Conservation (phyloP, 2,797 vertebrate species). For the Numenius phaeopus region DNA sequence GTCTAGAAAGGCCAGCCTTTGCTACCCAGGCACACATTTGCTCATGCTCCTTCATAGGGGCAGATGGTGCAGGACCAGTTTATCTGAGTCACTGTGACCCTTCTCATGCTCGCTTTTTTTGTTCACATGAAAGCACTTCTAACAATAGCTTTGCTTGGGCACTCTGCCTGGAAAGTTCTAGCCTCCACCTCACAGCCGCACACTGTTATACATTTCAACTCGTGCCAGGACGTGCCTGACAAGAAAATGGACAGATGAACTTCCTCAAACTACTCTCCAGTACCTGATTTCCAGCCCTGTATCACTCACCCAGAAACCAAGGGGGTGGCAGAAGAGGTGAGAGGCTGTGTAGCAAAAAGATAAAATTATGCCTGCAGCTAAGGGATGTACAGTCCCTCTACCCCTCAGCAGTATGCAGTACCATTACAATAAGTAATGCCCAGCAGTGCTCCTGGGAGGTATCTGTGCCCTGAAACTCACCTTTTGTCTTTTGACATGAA, state of each 20-base stretch:
- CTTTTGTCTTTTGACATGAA: not conserved
- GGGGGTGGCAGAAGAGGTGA: not conserved
- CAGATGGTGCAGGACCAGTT: not conserved
- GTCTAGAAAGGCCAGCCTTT: not conserved
- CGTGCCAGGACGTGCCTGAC: not conserved
- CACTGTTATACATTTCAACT: not conserved
- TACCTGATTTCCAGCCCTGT: not conserved
- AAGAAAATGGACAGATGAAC: not conserved
- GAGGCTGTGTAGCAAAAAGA: not conserved
- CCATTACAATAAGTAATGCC: no score
- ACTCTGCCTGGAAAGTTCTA: not conserved
- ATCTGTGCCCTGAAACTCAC: not conserved
- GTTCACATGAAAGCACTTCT: not conserved
- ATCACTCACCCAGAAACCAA: not conserved
- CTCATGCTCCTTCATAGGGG: not conserved
- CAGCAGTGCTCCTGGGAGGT: not conserved
- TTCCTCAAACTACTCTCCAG: not conserved
- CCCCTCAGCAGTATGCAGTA: not conserved
- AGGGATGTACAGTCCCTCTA: not conserved
- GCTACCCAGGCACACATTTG: not conserved
- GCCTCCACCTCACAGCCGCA: accelerated
- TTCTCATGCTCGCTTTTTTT: not conserved
- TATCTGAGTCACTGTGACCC: not conserved
- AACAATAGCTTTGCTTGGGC: not conserved
- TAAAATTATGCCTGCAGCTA: not conserved